Evolutionary conservation across 2,113 vertebrate species (phyloP), one percentile per base, ranked within the genome.

Genomic region (Hippocampus mohnikei): DNA sequence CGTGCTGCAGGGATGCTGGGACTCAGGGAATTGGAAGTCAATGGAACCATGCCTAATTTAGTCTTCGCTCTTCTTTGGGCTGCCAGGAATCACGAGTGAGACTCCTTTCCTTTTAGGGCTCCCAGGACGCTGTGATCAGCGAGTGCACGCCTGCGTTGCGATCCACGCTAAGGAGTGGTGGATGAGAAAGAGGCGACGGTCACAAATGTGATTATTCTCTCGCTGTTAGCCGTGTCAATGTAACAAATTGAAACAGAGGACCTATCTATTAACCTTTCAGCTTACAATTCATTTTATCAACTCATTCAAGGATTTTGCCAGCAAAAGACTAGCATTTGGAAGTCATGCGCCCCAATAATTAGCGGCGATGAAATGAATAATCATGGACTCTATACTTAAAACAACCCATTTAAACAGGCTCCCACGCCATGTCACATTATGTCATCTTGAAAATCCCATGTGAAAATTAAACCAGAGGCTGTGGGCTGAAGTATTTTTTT

Each of bases 61-160:
- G 88, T 76, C 81, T 84, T 81, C 33, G n/a, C 82, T 81, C 70
- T 78, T 87, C 70, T 62, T 60, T 37, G 23, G 70, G 84, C 81
- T 84, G 86, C 86, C 87, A 87, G 83, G 82, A 91, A 88, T 79
- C 86, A 82, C 46, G 74, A 83, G 78, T 85, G 88, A 85, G 88
- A 79, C 85, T 90, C 83, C 87, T 90, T 91, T 81, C 90, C 89
- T 92, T 90, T 92, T 90, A 91, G 90, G 88, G 77, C 84, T 91
- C 90, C 82, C 78, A 63, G 82, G 85, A 88, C 82, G 74, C 86
- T 81, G 90, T 75, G 27, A 79, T 85, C 85, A 73, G 67, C 76
- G 68, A 85, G 83, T 80, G 81, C 84, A 80, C 86, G 86, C 74
- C 85, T 81, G 81, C 85, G 80, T 81, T 87, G 83, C 80, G 58